A percentile compares a stretch with the other conserved stretches of the same genome.
Evolutionary conservation across 2,797 vertebrate genomes (phyloP).

Genomic region (Sylvia borin): DNA sequence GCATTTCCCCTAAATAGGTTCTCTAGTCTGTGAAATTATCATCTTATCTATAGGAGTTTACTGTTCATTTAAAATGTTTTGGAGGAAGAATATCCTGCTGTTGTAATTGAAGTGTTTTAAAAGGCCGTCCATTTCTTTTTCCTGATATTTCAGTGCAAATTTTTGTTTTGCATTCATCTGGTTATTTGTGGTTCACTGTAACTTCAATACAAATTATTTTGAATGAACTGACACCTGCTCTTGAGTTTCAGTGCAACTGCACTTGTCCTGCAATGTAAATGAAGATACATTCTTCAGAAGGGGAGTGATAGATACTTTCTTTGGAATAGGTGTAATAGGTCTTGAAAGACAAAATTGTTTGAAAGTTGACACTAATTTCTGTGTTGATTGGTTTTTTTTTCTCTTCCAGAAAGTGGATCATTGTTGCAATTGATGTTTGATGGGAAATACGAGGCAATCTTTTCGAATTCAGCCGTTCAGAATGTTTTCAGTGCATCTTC

Average conservation of each 20-base stretch:
- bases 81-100: not conserved
- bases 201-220: not conserved
- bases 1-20: not conserved
- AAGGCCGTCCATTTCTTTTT: not conserved
- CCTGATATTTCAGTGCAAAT: not conserved
- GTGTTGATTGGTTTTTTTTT: not conserved
- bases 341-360: not conserved
- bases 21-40: not conserved
- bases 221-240: not conserved
- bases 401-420: slow-evolving; percentile 77
- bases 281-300: not conserved
- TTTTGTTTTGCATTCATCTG: not conserved
- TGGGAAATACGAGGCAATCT: slow-evolving; percentile 83
- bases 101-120: not conserved
- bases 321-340: not conserved
- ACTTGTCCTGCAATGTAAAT: not conserved
- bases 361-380: not conserved
- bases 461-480: slow-evolving; percentile 78
- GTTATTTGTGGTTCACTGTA: not conserved
- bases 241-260: not conserved
- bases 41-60: not conserved
- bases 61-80: not conserved
- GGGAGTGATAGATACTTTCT: not conserved
- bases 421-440: slow-evolving; percentile 83
- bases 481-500: slow-evolving; percentile 78